These are phyloP conservation scores for Coelogynopora nodosa DNA, from an alignment of 2,888 invertebrate species.

Conservation along the genomic window DNA sequence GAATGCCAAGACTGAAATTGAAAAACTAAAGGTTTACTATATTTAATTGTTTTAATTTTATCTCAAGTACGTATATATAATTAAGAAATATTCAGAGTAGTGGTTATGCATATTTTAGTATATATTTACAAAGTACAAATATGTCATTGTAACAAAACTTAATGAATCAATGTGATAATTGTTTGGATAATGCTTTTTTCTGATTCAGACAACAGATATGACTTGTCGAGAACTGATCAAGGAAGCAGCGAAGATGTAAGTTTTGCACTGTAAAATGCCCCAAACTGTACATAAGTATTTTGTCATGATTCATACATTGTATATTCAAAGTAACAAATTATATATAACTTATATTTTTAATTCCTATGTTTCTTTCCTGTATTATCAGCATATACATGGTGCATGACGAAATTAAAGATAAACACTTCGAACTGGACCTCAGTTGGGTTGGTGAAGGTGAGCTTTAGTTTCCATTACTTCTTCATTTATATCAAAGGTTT, in stretches of 20 bases:
- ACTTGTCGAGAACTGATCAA: conserved; percentile 80
- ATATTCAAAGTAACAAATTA: no score
- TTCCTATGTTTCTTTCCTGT: background rate
- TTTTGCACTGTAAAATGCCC: no score
- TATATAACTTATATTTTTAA: background rate
- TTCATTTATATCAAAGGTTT: no score
- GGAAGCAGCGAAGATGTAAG: conserved; percentile 87
- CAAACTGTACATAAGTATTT: background rate
- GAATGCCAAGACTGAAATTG: conserved; percentile 97
- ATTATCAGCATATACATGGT: conserved; percentile 63
- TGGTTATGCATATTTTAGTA: no score
- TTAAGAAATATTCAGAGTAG: no score
- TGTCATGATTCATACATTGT: conserved; percentile 18
- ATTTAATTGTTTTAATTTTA: background rate
- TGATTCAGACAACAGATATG: conserved; percentile 69
- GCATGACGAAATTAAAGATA: conserved; percentile 79
- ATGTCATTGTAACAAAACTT: no score
- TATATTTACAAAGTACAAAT: no score
- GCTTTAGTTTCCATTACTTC: no score
- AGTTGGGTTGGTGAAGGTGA: conserved; percentile 82
- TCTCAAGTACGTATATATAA: no score
- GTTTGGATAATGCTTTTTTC: conserved; percentile 9
- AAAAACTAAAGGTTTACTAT: conserved; percentile 73
- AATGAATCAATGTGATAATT: no score
- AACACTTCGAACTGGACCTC: conserved; percentile 87